Percentiles rank a stretch among this genome's conserved stretches.
Evolutionary conservation across 2,113 vertebrate genomes (phyloP).

Genomic region (Odobenus rosmarus): DNA sequence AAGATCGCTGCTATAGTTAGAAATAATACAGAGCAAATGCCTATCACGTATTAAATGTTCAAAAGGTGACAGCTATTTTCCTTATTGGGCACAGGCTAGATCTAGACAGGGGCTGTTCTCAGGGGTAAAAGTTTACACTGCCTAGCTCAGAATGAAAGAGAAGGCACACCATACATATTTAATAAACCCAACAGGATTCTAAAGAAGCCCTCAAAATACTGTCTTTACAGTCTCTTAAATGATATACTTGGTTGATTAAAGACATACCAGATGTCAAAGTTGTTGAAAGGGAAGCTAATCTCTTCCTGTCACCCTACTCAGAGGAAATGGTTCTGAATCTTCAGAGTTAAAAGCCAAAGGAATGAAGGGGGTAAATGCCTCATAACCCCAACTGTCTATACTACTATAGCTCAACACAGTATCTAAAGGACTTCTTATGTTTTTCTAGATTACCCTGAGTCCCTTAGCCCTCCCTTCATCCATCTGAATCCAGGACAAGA

Average conservation of each 20-base stretch:
- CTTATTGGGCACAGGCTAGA: not conserved
- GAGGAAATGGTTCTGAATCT: constrained; percentile 21
- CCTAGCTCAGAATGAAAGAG: not conserved
- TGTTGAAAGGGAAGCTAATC: not conserved
- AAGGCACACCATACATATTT: not conserved
- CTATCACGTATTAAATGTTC: not conserved
- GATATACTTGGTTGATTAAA: not conserved
- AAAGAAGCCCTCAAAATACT: constrained; percentile 24
- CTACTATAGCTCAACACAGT: not conserved
- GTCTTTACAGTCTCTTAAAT: not conserved
- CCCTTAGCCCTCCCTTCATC: not conserved
- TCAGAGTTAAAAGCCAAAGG: not conserved
- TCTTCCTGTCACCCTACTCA: not conserved
- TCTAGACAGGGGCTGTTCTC: not conserved
- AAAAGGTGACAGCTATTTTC: not conserved
- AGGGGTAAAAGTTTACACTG: not conserved
- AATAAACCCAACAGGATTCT: constrained; percentile 20
- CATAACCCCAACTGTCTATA: not conserved
- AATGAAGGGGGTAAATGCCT: not conserved
- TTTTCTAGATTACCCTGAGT: not conserved
- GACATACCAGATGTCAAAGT: not conserved
- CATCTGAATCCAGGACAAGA: not conserved
- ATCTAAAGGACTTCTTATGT: not conserved
- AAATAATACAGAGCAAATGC: not conserved
- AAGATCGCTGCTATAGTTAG: not conserved